Conservation (phyloP, 1,140 invertebrate genomes). For the Pissodes strobi region DNA sequence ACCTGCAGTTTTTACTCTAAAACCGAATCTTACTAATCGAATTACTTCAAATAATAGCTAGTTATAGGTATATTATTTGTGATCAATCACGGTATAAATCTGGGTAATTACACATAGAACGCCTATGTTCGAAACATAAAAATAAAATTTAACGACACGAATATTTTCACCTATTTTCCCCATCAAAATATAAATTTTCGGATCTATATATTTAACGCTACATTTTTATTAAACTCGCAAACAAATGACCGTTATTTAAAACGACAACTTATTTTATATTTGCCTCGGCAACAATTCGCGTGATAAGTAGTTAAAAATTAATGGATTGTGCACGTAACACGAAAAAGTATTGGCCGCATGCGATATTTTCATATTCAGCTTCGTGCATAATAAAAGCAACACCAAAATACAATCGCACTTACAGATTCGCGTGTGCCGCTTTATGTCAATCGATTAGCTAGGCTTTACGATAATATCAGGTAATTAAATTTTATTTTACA, state of each 20-base stretch:
- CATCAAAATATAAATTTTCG: background rate
- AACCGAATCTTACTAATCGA: too few relatives aligned
- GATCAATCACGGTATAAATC: too few relatives aligned
- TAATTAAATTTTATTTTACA: too few relatives aligned
- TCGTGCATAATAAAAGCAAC: constrained; percentile 1
- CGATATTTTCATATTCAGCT: background rate
- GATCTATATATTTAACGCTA: background rate
- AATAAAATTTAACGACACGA: too few relatives aligned
- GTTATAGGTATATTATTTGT: too few relatives aligned
- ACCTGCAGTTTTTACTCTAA: too few relatives aligned
- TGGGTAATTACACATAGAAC: too few relatives aligned
- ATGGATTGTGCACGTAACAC: background rate
- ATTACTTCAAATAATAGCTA: too few relatives aligned
- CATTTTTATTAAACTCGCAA: background rate
- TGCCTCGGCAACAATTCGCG: background rate
- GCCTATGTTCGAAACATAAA: too few relatives aligned
- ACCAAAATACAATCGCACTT: constrained; percentile 4
- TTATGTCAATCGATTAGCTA: constrained; percentile 7
- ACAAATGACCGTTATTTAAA: background rate
- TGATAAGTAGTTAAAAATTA: constrained; percentile 3
- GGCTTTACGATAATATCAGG: too few relatives aligned
- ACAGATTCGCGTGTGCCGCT: constrained; percentile 2
- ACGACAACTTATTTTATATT: constrained; percentile 1
- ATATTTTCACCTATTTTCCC: too few relatives aligned
- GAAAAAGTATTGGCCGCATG: constrained; percentile 2